Base-by-base conservation (phyloP, 2,888 invertebrate genomes). In the Vanessa cardui region DNA sequence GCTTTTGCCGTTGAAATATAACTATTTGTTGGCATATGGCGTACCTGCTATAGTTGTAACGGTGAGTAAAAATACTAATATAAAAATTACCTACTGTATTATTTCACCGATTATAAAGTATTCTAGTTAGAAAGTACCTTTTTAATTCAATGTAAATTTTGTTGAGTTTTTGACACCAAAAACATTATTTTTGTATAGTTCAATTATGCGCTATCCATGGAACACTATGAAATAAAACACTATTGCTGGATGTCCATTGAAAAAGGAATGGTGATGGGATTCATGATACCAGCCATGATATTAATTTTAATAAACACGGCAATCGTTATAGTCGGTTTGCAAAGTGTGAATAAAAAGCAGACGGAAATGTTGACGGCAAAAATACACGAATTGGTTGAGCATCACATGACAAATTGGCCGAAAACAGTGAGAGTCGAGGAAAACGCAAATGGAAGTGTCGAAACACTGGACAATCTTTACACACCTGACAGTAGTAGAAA, bases 171-270 rank as follows among this genome's bases (percentile, higher is more conserved):
- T 49, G 9, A 9, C 49, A 8, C 18, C 12, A 20, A 18, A 33
- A 18, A 33, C 0, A 60, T n/a, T 49, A 49, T 61, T 31, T 58
- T 6, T 64, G 72, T 68, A 39, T 82, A 95, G 94, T 93, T 95
- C 73, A 95, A 95, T 72, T 95, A 95, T 78, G 93, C 94, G 8
- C 87, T 95, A n/a, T 94, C 95, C 44, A 95, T 95, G 77, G 93
- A 94, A 74, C 96, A 95, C 72, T 96, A 96, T 79, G 96, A 96
- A 87, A 95, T 94, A 45, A 94, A 94, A 74, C 94, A 94, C 76
- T 96, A 96, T 80, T 96, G 96, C 81, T 96, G 96, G 94, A 95
- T 96, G 93, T 96, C 96, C 0, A 95, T 96, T 56, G 95, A 96
- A 82, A 94, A 95, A 78, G 96, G 96, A 6, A 96, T 96, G 95